Base-by-base conservation (phyloP, 2,113 vertebrate genomes). In the Lepus europaeus region DNA sequence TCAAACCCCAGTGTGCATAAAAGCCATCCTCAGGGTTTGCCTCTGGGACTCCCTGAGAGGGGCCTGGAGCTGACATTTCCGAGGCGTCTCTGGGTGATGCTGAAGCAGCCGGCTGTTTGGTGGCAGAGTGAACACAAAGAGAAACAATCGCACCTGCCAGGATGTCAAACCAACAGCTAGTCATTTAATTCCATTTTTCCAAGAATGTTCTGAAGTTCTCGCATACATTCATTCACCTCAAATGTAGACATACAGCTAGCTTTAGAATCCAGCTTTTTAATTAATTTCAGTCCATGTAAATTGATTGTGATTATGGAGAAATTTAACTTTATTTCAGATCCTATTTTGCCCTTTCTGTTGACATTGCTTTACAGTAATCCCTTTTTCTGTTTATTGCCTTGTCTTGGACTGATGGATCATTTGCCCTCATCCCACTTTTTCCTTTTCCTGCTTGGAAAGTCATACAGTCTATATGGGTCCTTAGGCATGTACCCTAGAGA, bases 361-460 rank as follows among this genome's bases (percentile, higher is more conserved):
- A 36, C 27, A 6, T 76, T 69, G 36, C 61, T 77, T 88, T 88
- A 70, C 33, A 59, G 66, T 53, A 88, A 63, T n/a, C 14, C 14
- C 51, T 88, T 45, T 31, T 23, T 29, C 49, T 25, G 13, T 64
- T 77, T 83, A 61, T 83, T 87, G 63, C 10, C 70, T 51, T 83
- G 63, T 82, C 31, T 61, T 39, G 20, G 20, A 27, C 61, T 70
- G 53, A 70, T 29, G 27, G 25, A 39, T n/a, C 27, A 83, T 45
- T 39, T 61, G 9, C 25, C 25, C 17, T 77, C 39, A 77, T 45
- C 39, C 66, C 51, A 53, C 61, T 73, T 51, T 86, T 88, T 53
- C 53, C 84, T 70, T 63, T 77, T 53, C 39, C n/a, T 70, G 45
- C 78, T 88, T 64, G 63, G 84, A 92, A 92, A 78, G 29, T 56